Percentiles rank a stretch among this genome's conserved stretches.
Evolutionary conservation across 2,888 invertebrate species (phyloP).

Genomic region (Cosmia pyralina): DNA sequence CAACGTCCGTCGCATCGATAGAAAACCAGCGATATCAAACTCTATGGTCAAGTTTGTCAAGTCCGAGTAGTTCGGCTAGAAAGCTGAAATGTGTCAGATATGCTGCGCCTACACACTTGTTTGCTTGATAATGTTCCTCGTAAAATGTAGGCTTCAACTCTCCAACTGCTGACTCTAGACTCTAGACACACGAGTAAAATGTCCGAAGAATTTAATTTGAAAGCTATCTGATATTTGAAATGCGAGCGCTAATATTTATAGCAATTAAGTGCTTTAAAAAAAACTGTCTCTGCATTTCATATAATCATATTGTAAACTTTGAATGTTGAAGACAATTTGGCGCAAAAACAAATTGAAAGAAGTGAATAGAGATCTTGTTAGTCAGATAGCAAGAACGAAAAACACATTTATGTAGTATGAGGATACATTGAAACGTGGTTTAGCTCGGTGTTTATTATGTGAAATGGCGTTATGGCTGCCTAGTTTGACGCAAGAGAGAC

Average conservation of each 20-base stretch:
- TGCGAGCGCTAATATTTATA: slow-evolving; percentile 21
- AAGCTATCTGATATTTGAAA: slow-evolving; percentile 30
- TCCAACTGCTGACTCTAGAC: background rate
- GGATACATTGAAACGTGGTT: too few relatives aligned
- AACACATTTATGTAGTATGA: too few relatives aligned
- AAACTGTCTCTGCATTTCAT: background rate
- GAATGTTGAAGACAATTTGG: background rate
- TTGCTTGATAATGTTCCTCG: slow-evolving; percentile 56
- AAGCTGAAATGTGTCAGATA: slow-evolving; percentile 65
- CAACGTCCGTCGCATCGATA: slow-evolving; percentile 39
- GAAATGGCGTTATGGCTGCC: too few relatives aligned
- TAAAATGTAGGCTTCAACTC: slow-evolving; percentile 54
- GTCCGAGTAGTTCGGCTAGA: slow-evolving; percentile 59
- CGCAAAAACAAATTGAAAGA: background rate
- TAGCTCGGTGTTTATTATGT: too few relatives aligned
- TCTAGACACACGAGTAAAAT: slow-evolving; percentile 38
- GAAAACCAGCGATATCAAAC: slow-evolving; percentile 56
- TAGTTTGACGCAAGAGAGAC: too few relatives aligned
- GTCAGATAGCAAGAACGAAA: background rate
- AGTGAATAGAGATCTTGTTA: background rate
- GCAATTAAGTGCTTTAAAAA: background rate
- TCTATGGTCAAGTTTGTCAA: slow-evolving; percentile 61
- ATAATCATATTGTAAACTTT: background rate
- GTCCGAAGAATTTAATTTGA: slow-evolving; percentile 47
- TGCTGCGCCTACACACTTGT: slow-evolving; percentile 54